Conservation (phyloP, 2,888 invertebrate species). For the Candidula unifasciata region DNA sequence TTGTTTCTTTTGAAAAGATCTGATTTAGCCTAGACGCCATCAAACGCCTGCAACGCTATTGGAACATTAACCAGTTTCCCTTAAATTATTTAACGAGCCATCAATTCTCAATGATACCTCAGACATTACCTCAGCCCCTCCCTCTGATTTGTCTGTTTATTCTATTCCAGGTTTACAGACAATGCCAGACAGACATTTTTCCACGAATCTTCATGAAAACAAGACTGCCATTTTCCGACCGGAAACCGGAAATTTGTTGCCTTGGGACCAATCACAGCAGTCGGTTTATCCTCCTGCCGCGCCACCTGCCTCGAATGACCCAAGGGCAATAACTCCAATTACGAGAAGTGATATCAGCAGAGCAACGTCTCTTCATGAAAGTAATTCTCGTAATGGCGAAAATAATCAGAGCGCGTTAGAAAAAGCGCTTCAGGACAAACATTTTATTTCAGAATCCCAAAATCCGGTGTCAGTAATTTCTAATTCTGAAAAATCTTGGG, state of each 20-base stretch:
- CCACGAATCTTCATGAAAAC: not conserved
- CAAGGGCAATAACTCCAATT: constrained; percentile 38
- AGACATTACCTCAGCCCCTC: not conserved
- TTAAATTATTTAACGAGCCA: too few relatives aligned
- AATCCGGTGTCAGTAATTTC: not conserved
- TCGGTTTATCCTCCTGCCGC: not conserved
- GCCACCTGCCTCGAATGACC: constrained; percentile 37
- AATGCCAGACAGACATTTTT: not conserved
- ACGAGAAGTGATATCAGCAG: constrained; percentile 43
- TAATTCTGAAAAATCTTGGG: not conserved
- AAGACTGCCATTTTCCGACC: constrained; percentile 46
- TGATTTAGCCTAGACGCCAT: too few relatives aligned
- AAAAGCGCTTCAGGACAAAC: not conserved
- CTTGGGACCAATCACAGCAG: constrained; percentile 40
- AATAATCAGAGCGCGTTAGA: constrained; percentile 29
- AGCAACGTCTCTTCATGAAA: constrained; percentile 34
- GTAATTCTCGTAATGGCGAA: constrained; percentile 37
- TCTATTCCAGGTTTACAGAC: not conserved
- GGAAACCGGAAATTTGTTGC: constrained; percentile 42
- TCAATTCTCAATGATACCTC: too few relatives aligned
- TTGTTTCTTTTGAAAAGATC: too few relatives aligned
- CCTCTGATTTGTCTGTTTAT: constrained; percentile 11
- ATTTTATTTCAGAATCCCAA: not conserved
- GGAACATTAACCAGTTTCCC: too few relatives aligned
- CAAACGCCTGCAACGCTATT: too few relatives aligned